Evolutionary conservation across 2,888 invertebrate species (phyloP), one percentile per base, ranked within the genome.

Genomic region (Polydrusus tereticollis): DNA sequence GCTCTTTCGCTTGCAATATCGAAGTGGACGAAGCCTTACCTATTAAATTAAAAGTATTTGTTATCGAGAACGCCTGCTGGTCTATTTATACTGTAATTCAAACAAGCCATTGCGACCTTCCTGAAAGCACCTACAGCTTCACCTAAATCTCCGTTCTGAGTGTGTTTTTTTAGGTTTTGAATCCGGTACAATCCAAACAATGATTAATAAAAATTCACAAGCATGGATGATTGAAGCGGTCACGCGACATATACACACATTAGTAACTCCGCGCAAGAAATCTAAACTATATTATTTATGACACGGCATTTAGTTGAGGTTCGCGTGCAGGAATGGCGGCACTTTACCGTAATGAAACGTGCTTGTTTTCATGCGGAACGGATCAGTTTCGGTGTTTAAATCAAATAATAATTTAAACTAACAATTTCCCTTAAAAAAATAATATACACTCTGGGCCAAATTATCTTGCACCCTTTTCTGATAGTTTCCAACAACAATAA

Each of bases 211-310:
- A 59, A 71, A 71, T 60, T 71, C 47, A 71, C 45, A 59, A 45
- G 65, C 64, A 75, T 74, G 66, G 45, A 52, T 77, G 79, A 80
- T 80, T 77, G 76, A 77, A 78, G 72, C 63, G 75, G 80, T 80
- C 80, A 80, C 80, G 80, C 78, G 74, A 78, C 60, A 47, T 63
- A 73, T 75, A 72, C 55, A 36, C 70, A 71, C 66, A 71, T 66
- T 65, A 52, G 70, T 65, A 63, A 60, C 36, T 2, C 36, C 38
- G 52, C 50, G 70, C 70, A 75, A 75, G 72, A 72, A 74, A 74
- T 76, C 73, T 73, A 72, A 72, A 75, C 74, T 77, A 73, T 79
- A 80, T 80, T 80, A 80, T 79, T 80, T 80, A 80, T 77, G 80
- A 78, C 77, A 79, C 76, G 79, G 76, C 78, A 80, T 80, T 79